Base-by-base conservation (phyloP, 1,140 invertebrate species). In the Gryon sp. region DNA sequence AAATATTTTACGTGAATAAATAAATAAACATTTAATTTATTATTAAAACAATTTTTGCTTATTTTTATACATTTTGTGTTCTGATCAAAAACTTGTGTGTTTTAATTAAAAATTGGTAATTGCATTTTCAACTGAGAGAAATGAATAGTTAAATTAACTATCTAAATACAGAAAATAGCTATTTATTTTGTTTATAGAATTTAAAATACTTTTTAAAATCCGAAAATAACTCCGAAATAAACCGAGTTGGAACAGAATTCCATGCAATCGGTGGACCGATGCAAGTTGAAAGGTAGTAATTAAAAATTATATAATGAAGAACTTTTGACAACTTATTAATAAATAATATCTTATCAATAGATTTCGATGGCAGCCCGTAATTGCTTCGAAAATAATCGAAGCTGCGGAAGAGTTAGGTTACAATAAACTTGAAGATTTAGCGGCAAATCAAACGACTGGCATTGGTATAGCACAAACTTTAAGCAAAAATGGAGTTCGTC, bases 401-500 rank as follows among this genome's bases (percentile, higher is more conserved):
- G 93, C 92, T 1, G 93, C 90, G 0, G 14, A 87, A 4, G 89
- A 94, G 82, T 52, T 82, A 14, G 91, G 91, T 1, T 90, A 90
- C 53, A 85, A 87, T 0, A 80, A 89, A 1, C 90, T 87, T 20
- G 90, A 91, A 7, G 92, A 93, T 80, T 73, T 92, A 15, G 90
- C 92, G 73, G 92, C 92, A 0, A 80, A 83, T 0, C 84, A 87
- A 15, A 86, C 88, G 69, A 86, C 84, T 0, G 90, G 90, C 2
- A 88, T 90, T 59, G 83, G 81, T 7, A 46, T 89, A 0, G 79
- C 80, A 36, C 92, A 90, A 85, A 91, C 83, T 34, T 92, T 91
- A 5, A 91, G 60, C 24, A 89, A 91, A 43, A 83, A 92, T 60
- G 94, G 94, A 0, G 90, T 91, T 2, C 86, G 94, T 32, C 90